Conservation (phyloP, 2,797 vertebrate species). For the Thamnophis elegans region DNA sequence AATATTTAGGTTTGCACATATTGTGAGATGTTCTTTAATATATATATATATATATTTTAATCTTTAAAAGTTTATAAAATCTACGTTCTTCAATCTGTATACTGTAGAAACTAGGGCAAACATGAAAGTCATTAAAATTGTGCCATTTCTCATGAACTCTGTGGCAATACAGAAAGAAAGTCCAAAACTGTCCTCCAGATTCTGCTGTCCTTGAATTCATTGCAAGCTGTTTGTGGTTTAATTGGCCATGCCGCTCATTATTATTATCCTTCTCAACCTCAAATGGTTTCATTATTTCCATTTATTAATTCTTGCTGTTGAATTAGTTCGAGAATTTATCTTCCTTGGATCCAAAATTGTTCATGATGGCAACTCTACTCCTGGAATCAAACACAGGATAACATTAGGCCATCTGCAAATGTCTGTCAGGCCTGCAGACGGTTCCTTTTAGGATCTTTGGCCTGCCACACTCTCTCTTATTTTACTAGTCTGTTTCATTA, state of each 20-base stretch:
- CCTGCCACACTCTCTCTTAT: too few species aligned
- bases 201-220: neutral
- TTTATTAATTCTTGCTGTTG: constrained; percentile 19
- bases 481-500: too few species aligned
- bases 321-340: neutral
- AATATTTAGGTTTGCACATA: neutral
- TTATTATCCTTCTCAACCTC: constrained; percentile 43
- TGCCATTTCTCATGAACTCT: neutral
- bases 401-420: neutral
- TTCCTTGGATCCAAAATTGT: neutral
- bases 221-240: constrained; percentile 44
- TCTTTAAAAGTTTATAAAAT: neutral
- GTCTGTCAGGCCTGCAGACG: too few species aligned
- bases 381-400: neutral
- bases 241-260: constrained; percentile 10
- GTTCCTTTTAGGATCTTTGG: too few species aligned
- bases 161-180: neutral
- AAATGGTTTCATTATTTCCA: constrained; percentile 49
- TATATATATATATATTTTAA: neutral
- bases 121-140: constrained; percentile 20
- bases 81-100: neutral
- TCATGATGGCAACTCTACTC: neutral
- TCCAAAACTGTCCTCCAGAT: neutral
- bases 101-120: constrained; percentile 21
- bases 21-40: neutral